Base-by-base conservation (phyloP, 35 echinoderm and acorn worm genomes). In the Amphiura filiformis region DNA sequence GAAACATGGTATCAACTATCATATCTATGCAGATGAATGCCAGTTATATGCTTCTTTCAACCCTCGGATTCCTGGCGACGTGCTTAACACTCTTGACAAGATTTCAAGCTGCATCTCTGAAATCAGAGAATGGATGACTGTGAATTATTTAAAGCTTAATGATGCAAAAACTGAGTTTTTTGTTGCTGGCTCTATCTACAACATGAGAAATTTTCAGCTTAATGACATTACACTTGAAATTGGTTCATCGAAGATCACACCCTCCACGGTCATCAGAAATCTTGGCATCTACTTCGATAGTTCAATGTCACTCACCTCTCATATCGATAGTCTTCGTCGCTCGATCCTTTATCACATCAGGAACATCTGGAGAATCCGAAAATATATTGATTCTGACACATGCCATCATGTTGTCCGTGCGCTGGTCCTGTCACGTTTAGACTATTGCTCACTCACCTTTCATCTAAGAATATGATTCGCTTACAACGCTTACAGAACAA, bases 1-100 rank as follows among this genome's bases (percentile, higher is more conserved):
- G 31, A 37, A 78, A 42, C 78, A 95, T 81, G 44, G 39, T 38
- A 0, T 92, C 34, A 31, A 82, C 9, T 88, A 76, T 49, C 89
- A 95, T 39, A 37, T 81, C 31, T 92, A 92, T 65, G 86, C 84
- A 39, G 88, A 94, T 76, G 93, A 94, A 78, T 87, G 78, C 18
- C 77, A 94, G 32, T 34, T 94, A 33, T 91, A 94, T 81, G 32
- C 86, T 15, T 38, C 52, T 84, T 88, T 91, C 34, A 77, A 83
- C 28, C 57, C 87, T n/a, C n/a, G n/a, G n/a, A n/a, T n/a, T n/a
- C n/a, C n/a, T n/a, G n/a, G n/a, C n/a, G n/a, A n/a, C n/a, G n/a
- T n/a, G n/a, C n/a, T n/a, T n/a, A 44, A 42, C 28, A 36, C 31
- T 1, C 34, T 20, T 20, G 22, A 30, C n/a, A 90, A 70, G 42